Base-by-base conservation (phyloP, 2,113 vertebrate species). In the Axis porcinus region DNA sequence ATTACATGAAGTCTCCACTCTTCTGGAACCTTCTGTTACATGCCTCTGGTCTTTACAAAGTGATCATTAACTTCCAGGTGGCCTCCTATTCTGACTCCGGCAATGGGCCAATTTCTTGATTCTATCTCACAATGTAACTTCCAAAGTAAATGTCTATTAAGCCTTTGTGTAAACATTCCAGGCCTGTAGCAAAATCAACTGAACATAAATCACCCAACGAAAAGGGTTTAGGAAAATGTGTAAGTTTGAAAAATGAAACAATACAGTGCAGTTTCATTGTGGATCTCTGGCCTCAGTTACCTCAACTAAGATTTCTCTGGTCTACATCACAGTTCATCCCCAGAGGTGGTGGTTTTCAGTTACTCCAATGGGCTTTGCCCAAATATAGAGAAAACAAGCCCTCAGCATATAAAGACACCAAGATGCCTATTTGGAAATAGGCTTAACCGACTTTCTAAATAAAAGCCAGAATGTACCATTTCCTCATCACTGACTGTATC, bases 71-170 rank as follows among this genome's bases (percentile, higher is more conserved):
- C 97, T 98, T 97, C 97, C 97, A 98, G 98, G 98, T 98, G 97
- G 97, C 97, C 97, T 98, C 55, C 83, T 86, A 64, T 96, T 98
- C 96, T 97, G 95, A 96, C 70, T 96, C 86, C 25, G 98, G 98
- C 98, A 96, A 82, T 95, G 94, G 92, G 97, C 98, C 98, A 98
- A 97, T 97, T 97, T 90, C 97, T 98, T 98, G 94, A 98, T 97
- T 98, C 97, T 98, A 97, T 98, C 98, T 98, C 95, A 98, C 94
- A 98, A 97, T 92, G 96, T 96, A 96, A 97, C 97, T 97, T 98
- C 97, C 97, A 98, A 98, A 98, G 96, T 98, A 98, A 98, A 97
- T 98, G 98, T 97, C 98, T 98, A 96, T 97, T 98, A 98, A 98
- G 96, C 85, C 97, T 98, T 97, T 98, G 89, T 97, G 95, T 98